Evolutionary conservation across 2,888 invertebrate genomes (phyloP), one percentile per base, ranked within the genome.

Genomic region (Hemithea aestivaria): DNA sequence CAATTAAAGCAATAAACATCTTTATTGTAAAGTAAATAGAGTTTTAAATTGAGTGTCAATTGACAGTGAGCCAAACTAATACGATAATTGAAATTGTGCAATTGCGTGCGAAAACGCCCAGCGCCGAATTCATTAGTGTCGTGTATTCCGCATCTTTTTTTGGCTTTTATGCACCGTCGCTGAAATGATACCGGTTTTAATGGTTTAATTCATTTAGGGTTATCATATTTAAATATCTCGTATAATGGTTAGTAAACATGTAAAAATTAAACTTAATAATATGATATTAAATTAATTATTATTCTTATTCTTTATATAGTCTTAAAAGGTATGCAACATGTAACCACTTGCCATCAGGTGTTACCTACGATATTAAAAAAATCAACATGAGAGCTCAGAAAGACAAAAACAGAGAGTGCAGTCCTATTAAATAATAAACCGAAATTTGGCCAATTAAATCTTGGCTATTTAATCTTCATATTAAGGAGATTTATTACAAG

Each of bases 51-150:
- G 7, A 7, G 7, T 22, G 25, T 10, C 16, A 16, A 29, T 26
- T 29, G 27, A 10, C 36, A 26, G 63, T 66, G 66, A 70, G 63
- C 61, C 61, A 52, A 72, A 77, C 79, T 87, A 87, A 87, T 87
- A 78, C 70, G 79, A 84, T 88, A 88, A 88, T 88, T 88, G 87
- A 87, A 87, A 87, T 83, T 83, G 85, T 87, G 87, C 85, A 87
- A 87, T 87, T 83, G 85, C 87, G 85, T 88, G 87, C 85, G 70
- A 85, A 53, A 83, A 77, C 75, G 67, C 68, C 63, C 71, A 66
- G 66, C 73, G 56, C 75, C 76, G 75, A 82, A 85, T 83, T 85
- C 84, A 85, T 85, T 84, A 85, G 71, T 58, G 63, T 59, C 66
- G 65, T 70, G 70, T 80, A 76, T 76, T 80, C 75, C 66, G 72